These are phyloP conservation scores for Anoplophora glabripennis DNA, from an alignment of 1,140 invertebrate species.

Conservation along the genomic window DNA sequence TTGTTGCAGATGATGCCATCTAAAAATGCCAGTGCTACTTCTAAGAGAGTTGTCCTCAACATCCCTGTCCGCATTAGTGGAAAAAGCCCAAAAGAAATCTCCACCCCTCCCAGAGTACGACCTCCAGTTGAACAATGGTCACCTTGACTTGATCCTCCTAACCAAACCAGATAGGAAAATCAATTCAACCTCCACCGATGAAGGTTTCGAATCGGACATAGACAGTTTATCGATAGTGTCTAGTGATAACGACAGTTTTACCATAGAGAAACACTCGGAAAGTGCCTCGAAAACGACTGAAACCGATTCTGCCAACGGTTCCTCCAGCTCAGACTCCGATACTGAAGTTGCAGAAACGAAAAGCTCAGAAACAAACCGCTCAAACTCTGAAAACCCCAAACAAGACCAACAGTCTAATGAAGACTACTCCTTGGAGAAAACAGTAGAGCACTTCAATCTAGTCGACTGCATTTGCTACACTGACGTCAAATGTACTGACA, in stretches of 20 bases:
- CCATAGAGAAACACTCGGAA: slow-evolving; percentile 24
- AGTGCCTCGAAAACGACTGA: slow-evolving; percentile 27
- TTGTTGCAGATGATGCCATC: slow-evolving; percentile 44
- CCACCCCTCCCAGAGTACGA: slow-evolving; percentile 38
- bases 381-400: not conserved
- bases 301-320: slow-evolving; percentile 48
- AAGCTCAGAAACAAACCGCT: not conserved
- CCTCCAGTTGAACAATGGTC: slow-evolving; percentile 33
- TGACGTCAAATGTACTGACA: slow-evolving; percentile 43
- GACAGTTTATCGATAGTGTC: slow-evolving; percentile 46
- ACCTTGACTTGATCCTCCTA: slow-evolving; percentile 32
- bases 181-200: slow-evolving; percentile 33
- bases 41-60: slow-evolving; percentile 36
- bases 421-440: slow-evolving; percentile 5
- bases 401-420: not conserved
- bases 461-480: slow-evolving; percentile 48
- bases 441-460: slow-evolving; percentile 41
- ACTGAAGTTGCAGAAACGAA: slow-evolving; percentile 32
- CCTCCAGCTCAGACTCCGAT: slow-evolving; percentile 44
- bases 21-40: slow-evolving; percentile 43
- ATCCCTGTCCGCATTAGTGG: slow-evolving; percentile 43
- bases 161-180: slow-evolving; percentile 26
- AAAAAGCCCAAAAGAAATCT: slow-evolving; percentile 37
- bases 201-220: slow-evolving; percentile 51
- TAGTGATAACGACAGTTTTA: slow-evolving; percentile 42